phyloP scores from a whole-genome alignment of 2,797 vertebrate species.

The Thalassophryne amazonica region DNA sequence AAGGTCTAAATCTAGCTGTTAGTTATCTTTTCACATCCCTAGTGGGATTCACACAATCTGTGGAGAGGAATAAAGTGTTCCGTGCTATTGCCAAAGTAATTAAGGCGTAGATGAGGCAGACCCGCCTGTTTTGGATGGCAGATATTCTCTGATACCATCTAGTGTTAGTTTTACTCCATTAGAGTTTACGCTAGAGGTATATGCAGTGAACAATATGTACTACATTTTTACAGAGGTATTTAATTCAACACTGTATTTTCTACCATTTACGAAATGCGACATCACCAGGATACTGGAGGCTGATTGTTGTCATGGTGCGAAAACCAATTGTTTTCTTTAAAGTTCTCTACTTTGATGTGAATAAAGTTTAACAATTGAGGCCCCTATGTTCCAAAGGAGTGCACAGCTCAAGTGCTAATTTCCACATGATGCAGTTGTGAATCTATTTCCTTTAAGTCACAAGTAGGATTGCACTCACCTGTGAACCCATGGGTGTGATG shows the following conservation, averaged over 20 bases:
- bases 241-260: not conserved
- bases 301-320: slow-evolving; percentile 20
- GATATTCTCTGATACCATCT: slow-evolving; percentile 7
- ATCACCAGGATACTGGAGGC: slow-evolving; percentile 22
- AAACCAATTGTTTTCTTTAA: slow-evolving; percentile 24
- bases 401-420: too few species aligned
- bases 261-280: not conserved
- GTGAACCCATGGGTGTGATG: too few species aligned
- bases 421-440: too few species aligned
- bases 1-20: slow-evolving; percentile 27
- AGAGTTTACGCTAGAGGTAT: slow-evolving; percentile 3
- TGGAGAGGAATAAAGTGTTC: slow-evolving; percentile 34
- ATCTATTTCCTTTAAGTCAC: too few species aligned
- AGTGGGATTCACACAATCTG: slow-evolving; percentile 38
- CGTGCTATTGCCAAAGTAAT: slow-evolving; percentile 21
- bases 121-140: slow-evolving; percentile 12
- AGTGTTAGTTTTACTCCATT: slow-evolving; percentile 1
- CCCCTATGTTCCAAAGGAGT: too few species aligned
- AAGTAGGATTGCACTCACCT: too few species aligned
- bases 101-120: slow-evolving; percentile 18
- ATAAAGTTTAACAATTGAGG: too few species aligned
- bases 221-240: not conserved
- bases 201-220: not conserved
- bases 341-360: slow-evolving; percentile 30
- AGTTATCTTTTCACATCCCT: slow-evolving; percentile 33